A percentile compares a stretch with the other conserved stretches of the same genome.
Conservation (phyloP, 2,888 invertebrate species). For the Cryptocephalus primarius region DNA sequence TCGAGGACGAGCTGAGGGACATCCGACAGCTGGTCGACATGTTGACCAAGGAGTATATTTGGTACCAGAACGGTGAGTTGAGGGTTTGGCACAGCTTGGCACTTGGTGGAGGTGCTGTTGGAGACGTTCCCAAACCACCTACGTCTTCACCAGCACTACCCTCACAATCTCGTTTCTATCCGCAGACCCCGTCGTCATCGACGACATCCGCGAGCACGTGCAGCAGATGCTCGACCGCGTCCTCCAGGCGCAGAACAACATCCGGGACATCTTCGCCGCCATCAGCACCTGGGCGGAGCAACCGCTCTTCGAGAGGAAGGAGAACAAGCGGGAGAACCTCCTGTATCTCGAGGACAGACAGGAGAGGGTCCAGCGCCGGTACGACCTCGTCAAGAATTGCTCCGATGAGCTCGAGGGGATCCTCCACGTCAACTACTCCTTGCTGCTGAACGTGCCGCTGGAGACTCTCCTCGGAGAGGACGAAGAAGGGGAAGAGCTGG, state of each 20-base stretch:
- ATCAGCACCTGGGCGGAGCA: slow-evolving; percentile 61
- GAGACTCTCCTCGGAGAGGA: slow-evolving; percentile 4
- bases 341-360: slow-evolving; percentile 47
- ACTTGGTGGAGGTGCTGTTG: too few species aligned
- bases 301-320: slow-evolving; percentile 67
- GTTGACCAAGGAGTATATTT: slow-evolving; percentile 60
- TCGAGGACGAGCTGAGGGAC: slow-evolving; percentile 62
- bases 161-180: too few species aligned
- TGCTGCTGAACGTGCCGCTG: slow-evolving; percentile 52
- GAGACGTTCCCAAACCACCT: too few species aligned
- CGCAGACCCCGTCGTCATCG: slow-evolving; percentile 16
- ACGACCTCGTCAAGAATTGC: slow-evolving; percentile 38
- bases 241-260: slow-evolving; percentile 54
- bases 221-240: slow-evolving; percentile 62
- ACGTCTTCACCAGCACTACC: too few species aligned
- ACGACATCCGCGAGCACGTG: slow-evolving; percentile 49
- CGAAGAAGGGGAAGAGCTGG: slow-evolving; percentile 25
- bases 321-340: slow-evolving; percentile 45
- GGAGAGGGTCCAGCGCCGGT: slow-evolving; percentile 45
- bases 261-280: slow-evolving; percentile 44
- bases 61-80: slow-evolving; percentile 67
- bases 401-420: slow-evolving; percentile 46
- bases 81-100: too few species aligned
- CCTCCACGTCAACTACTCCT: slow-evolving; percentile 52
- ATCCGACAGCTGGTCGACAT: slow-evolving; percentile 60